Percentiles rank a stretch among this genome's conserved stretches.
These are phyloP conservation scores for Sinocyclocheilus grahami DNA, from an alignment of 2,113 vertebrate genomes.

Conservation along the genomic window DNA sequence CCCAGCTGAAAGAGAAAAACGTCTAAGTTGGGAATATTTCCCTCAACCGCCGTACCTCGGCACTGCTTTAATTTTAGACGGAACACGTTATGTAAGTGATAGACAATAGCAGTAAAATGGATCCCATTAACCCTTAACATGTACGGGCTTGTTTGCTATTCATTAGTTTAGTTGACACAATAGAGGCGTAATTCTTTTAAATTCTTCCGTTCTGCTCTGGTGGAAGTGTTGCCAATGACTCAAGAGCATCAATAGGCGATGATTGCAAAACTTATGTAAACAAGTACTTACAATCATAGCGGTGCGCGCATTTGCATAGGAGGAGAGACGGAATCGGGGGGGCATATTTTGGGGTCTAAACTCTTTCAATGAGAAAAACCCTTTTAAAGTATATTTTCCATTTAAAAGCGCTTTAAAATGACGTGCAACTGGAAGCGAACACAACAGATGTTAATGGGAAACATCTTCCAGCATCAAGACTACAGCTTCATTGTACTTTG, in stretches of 20 bases:
- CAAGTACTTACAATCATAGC: conserved; percentile 55
- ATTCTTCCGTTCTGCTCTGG: conserved; percentile 48
- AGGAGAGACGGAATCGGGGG: conserved; percentile 31
- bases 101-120: conserved; percentile 36
- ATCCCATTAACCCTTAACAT: conserved; percentile 52
- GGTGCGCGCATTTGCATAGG: conserved; percentile 48
- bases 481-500: conserved; percentile 3
- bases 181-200: conserved; percentile 55
- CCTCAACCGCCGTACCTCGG: conserved; percentile 7
- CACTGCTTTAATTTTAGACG: conserved; percentile 33
- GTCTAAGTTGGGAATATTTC: conserved; percentile 41
- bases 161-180: conserved; percentile 55
- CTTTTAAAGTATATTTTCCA: background rate
- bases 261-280: conserved; percentile 60
- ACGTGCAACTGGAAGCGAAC: background rate
- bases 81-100: conserved; percentile 40
- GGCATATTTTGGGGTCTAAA: conserved; percentile 22
- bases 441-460: background rate
- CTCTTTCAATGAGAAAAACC: background rate
- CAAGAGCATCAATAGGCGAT: conserved; percentile 57
- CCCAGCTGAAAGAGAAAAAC: conserved; percentile 20
- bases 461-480: background rate
- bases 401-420: background rate
- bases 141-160: conserved; percentile 46
- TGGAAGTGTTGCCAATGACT: conserved; percentile 46